phyloP scores from a whole-genome alignment of 64 coral and sea anemone genomes.

The Exaiptasia diaphana region DNA sequence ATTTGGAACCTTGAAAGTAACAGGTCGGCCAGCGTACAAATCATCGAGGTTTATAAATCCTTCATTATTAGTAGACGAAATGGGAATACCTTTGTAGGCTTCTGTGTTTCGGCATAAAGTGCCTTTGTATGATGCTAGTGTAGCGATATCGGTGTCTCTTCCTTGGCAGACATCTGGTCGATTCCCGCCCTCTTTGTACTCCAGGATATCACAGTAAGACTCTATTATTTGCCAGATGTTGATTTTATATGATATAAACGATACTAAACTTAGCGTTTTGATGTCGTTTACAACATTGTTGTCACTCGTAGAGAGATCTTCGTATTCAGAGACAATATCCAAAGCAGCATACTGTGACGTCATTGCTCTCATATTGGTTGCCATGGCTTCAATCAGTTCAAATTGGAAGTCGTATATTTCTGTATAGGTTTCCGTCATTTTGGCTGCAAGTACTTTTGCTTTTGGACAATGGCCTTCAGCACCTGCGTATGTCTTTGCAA shows the following conservation, averaged over 20 bases:
- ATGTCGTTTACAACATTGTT: conserved; percentile 1
- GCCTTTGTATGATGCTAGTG: not conserved
- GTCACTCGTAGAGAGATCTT: not conserved
- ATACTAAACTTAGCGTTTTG: not conserved
- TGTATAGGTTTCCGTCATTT: conserved; percentile 7
- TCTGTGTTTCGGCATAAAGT: not conserved
- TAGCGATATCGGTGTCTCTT: conserved; percentile 1
- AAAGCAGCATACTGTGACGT: not conserved
- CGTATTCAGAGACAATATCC: not conserved
- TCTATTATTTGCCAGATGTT: conserved; percentile 14
- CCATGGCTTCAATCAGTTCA: conserved; percentile 20
- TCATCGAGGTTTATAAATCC: not conserved
- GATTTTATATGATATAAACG: conserved; percentile 1
- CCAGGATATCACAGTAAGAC: not conserved
- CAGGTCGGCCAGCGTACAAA: not conserved
- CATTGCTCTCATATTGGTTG: conserved; percentile 5
- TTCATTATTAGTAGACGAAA: not conserved
- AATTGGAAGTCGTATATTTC: conserved; percentile 33
- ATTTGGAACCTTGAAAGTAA: conserved; percentile 2
- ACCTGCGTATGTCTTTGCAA: not conserved
- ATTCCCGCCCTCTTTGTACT: conserved; percentile 29
- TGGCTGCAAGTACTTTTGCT: conserved; percentile 14
- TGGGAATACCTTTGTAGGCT: conserved; percentile 4
- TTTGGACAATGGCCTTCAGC: not conserved
- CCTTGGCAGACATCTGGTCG: conserved; percentile 13